Conservation (phyloP, 2,797 vertebrate genomes). For the Acridotheres tristis region DNA sequence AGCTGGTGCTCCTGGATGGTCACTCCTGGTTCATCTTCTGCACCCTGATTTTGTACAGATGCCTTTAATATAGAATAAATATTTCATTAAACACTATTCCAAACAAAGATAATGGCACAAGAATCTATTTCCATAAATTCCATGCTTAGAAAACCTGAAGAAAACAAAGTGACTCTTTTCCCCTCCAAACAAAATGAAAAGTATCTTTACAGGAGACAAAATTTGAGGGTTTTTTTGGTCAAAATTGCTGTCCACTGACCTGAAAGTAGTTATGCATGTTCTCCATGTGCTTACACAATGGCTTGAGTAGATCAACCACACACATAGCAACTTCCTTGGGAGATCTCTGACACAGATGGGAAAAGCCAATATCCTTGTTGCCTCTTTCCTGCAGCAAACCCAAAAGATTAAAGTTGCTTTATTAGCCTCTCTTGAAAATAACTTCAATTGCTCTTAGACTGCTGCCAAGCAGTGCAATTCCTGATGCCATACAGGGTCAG, state of each 20-base stretch:
- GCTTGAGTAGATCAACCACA: slow-evolving; percentile 83
- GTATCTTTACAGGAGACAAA: neutral
- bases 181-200: neutral
- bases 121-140: neutral
- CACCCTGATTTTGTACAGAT: slow-evolving; percentile 76
- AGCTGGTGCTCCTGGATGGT: slow-evolving; percentile 83
- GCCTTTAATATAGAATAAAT: slow-evolving; percentile 73
- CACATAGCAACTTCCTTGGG: slow-evolving; percentile 80
- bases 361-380: slow-evolving; percentile 86
- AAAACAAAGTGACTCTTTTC: neutral
- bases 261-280: slow-evolving; percentile 97
- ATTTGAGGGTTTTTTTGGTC: neutral
- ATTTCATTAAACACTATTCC: neutral
- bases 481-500: neutral
- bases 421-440: neutral
- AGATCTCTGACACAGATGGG: slow-evolving; percentile 88
- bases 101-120: neutral
- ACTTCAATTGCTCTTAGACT: neutral
- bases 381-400: slow-evolving; percentile 79
- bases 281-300: slow-evolving; percentile 92
- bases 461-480: neutral
- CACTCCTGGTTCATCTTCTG: slow-evolving; percentile 77
- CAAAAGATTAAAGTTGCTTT: neutral
- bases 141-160: neutral
- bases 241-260: slow-evolving; percentile 74